Base-by-base conservation (phyloP, 1,140 invertebrate genomes). In the Aphaenogaster rudis region DNA sequence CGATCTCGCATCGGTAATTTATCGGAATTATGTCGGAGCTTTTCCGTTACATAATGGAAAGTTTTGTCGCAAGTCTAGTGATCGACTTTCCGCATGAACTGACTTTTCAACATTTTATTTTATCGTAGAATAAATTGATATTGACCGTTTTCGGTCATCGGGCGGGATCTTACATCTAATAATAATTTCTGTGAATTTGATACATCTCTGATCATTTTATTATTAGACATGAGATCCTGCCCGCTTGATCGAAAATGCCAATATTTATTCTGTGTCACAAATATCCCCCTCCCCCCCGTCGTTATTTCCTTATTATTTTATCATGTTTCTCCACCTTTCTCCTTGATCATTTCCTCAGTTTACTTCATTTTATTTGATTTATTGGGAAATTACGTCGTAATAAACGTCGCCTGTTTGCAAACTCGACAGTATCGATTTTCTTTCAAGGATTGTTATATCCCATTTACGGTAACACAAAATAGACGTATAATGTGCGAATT, bases 11-110 rank as follows among this genome's bases (percentile, higher is more conserved):
- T 21, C 6, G 8, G 11, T 28, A 50, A 28, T 52, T 33, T 61
- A 61, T 54, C 39, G 61, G 59, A 50, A 66, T 80, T 79, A 48
- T 50, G 33, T 48, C 57, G 15, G 9, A 15, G 45, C 21, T 79
- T 61, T 77, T 59, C 4, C n/a, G 17, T 66, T 52, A 52, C 33
- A 13, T 52, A 52, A 39, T 21, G 33, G 4, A 54, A 11, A n/a
- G 28, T 74, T 39, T 3, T 74, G 28, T 54, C 17, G 7, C 15
- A 36, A 72, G 3, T 28, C 9, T 9, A 45, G 13, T 21, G 28
- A 5, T 7, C 28, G 21, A 48, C 28, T 52, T 52, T 13, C 17
- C 1, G 6, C 15, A 17, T 17, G 21, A 3, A 8, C n/a, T n/a
- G 3, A 28, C 9, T 61, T 28, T 3, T 11, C 9, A 28, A 15